Evolutionary conservation across 2,113 vertebrate species (phyloP), one percentile per base, ranked within the genome.

Genomic region (Odontesthes bonariensis): DNA sequence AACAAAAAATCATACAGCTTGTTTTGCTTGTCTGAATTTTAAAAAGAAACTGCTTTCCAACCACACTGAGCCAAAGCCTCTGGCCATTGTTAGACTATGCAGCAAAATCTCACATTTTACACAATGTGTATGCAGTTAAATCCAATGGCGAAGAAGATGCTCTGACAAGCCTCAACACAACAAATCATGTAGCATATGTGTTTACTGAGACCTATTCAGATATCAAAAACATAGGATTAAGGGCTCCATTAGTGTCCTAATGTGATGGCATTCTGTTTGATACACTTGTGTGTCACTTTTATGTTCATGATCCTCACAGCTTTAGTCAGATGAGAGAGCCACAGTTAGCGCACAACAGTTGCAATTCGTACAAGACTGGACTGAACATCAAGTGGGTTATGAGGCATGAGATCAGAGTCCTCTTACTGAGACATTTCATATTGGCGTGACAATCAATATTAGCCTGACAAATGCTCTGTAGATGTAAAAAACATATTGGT

Each of bases 1-100:
- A 54, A 47, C 49, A 52, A 44, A 32, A 66, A 70, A 62, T 77
- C 4, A 16, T 49, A 73, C 11, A 54, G 22, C 40, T 17, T 71
- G 38, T 23, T n/a, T 17, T 73, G 22, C 58, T 71, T 47, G 53
- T 44, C 57, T 32, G 23, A 57, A 42, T 35, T 27, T 27, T 27
- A 2, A 27, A 27, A 27, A n/a, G n/a, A n/a, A 19, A 32, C 62
- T 55, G 51, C 55, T 27, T 61, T 33, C 4, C 20, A 38, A 38
- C 5, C 35, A 38, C 35, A 38, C 10, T 38, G 10, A 38, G 35
- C 35, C 35, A 38, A 38, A 38, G 35, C 35, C 27, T 27, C 27
- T 38, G 35, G 5, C 10, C 10, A 38, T 35, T 35, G n/a, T n/a
- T 27, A 27, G 27, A 27, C 27, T 38, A 3, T 49, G 16, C 16